Percentiles rank a stretch among this genome's conserved stretches.
Conservation (phyloP, 2,113 vertebrate species). For the Progne subis region DNA sequence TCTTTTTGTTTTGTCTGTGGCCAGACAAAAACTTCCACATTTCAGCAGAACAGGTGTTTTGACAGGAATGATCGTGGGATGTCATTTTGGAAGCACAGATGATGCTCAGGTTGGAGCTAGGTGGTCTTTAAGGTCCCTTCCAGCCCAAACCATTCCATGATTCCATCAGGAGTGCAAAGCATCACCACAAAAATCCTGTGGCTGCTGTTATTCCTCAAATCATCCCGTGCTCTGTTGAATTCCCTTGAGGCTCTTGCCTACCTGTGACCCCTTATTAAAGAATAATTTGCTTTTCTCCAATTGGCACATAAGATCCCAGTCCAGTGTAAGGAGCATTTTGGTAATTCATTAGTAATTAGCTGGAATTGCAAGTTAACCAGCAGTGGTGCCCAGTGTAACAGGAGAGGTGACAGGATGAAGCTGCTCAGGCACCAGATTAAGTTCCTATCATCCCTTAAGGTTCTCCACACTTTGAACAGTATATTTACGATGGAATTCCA, state of each 20-base stretch:
- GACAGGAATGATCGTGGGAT: background rate
- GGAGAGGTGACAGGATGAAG: background rate
- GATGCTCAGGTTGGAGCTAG: background rate
- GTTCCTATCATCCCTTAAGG: fast-evolving
- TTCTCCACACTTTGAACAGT: background rate
- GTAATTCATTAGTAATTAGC: background rate
- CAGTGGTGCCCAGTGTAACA: background rate
- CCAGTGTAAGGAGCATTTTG: background rate
- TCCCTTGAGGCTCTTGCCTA: background rate
- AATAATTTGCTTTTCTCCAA: background rate
- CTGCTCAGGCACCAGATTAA: background rate
- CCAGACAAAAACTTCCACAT: background rate
- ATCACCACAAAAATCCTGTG: background rate
- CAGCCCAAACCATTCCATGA: background rate
- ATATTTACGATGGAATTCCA: background rate
- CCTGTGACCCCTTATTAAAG: background rate
- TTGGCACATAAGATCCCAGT: background rate
- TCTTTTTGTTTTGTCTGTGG: background rate
- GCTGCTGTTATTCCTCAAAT: background rate
- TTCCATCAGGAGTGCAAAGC: background rate
- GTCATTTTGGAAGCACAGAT: background rate
- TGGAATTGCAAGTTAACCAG: background rate
- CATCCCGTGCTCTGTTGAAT: fast-evolving
- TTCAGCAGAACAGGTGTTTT: background rate
- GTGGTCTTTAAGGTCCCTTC: background rate